Percentiles rank a stretch among this genome's conserved stretches.
These are phyloP conservation scores for Muscicapa comitata DNA, from an alignment of 2,797 vertebrate species.

Conservation along the genomic window DNA sequence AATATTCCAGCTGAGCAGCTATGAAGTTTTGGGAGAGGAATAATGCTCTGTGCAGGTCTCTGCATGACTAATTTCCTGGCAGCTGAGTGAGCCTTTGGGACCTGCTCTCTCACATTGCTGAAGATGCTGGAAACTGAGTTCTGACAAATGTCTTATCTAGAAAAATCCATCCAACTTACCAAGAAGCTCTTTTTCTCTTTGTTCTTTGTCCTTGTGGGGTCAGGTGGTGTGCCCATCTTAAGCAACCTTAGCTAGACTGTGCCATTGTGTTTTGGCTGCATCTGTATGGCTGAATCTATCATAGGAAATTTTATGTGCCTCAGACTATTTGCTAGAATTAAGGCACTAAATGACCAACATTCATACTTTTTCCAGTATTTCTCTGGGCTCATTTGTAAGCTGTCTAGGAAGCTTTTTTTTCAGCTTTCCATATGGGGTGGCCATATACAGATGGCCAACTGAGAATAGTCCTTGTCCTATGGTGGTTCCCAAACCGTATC, in stretches of 20 bases:
- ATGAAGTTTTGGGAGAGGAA: background rate
- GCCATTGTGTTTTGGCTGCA: background rate
- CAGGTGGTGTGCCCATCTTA: background rate
- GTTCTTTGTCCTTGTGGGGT: background rate
- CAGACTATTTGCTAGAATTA: background rate
- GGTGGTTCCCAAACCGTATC: background rate
- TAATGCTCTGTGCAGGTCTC: background rate
- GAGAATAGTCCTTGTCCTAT: background rate
- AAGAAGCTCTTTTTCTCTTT: background rate
- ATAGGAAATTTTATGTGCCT: background rate
- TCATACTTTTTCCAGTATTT: background rate
- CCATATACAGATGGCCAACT: background rate
- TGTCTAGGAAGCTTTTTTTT: background rate
- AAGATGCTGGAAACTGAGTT: background rate
- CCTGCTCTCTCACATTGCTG: background rate
- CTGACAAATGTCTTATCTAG: background rate
- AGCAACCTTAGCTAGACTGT: background rate
- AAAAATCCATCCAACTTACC: background rate
- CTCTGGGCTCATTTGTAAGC: background rate
- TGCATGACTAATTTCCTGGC: background rate
- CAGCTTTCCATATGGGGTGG: background rate
- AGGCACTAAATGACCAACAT: background rate
- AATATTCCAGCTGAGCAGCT: background rate
- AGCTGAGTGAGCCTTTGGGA: accelerated
- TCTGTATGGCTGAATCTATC: background rate